phyloP scores from a whole-genome alignment of 2,113 vertebrate species.

The Colistium nudipinnis region DNA sequence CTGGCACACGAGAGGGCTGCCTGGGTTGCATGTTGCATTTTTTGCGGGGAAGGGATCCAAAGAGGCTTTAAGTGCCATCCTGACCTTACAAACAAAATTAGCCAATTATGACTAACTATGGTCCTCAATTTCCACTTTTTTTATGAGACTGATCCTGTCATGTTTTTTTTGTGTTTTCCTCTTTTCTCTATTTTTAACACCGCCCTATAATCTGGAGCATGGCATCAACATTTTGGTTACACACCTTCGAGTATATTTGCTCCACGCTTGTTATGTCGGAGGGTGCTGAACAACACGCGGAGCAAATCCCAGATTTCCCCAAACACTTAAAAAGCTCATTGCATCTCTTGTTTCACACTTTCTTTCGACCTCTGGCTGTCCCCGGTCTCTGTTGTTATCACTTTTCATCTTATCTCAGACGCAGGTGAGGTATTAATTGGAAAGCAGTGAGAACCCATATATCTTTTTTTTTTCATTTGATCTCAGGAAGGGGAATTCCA shows the following conservation, averaged over 20 bases:
- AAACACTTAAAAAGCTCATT: conserved; percentile 14
- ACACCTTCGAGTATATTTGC: conserved; percentile 52
- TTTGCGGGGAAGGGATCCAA: conserved; percentile 76
- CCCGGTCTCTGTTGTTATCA: conserved; percentile 33
- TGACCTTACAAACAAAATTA: conserved; percentile 84
- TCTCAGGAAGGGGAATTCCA: conserved; percentile 88
- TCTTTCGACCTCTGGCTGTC: conserved; percentile 54
- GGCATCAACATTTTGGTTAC: conserved; percentile 61
- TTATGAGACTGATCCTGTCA: conserved; percentile 61
- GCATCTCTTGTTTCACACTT: conserved; percentile 38
- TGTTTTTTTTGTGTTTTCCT: no score
- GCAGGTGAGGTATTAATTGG: conserved; percentile 77
- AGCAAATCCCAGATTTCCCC: conserved; percentile 19
- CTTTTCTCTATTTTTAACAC: conserved; percentile 69
- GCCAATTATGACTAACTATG: conserved; percentile 83
- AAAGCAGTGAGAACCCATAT: conserved; percentile 63
- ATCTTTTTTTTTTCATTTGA: conserved; percentile 70
- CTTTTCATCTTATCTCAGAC: conserved; percentile 49
- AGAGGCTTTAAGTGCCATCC: conserved; percentile 82
- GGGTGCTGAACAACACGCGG: conserved; percentile 16
- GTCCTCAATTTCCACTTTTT: conserved; percentile 74
- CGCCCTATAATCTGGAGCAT: conserved; percentile 62
- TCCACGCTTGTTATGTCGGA: conserved; percentile 22
- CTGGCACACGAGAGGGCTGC: conserved; percentile 83
- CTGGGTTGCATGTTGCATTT: conserved; percentile 76